Base-by-base conservation (phyloP, 2,888 invertebrate genomes). In the Ornithoptera priamus region DNA sequence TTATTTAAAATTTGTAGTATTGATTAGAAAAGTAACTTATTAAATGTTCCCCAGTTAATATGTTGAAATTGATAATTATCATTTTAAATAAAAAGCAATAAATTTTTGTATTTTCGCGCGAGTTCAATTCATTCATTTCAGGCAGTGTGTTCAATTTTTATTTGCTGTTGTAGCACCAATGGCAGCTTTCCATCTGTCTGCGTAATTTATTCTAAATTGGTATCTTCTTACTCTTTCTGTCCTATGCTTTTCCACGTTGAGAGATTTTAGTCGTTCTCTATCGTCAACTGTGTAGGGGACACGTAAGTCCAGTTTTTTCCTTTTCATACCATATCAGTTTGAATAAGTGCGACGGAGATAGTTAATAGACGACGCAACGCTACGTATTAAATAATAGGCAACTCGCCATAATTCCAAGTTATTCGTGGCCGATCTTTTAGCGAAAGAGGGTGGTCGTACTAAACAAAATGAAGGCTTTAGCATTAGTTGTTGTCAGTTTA, bases 131-230 rank as follows among this genome's bases (percentile, higher is more conserved):
- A 77, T 77, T 80, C 75, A 72, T 74, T 74, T 81, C 74, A 72
- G 80, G 78, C 75, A 85, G 89, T 92, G 92, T 93, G 92, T 91
- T 88, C 85, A 73, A 79, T 82, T 83, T 76, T 78, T 81, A 93
- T 94, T 94, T 85, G 94, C 80, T 79, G 79, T 77, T 74, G 70
- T 75, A 71, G 75, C 75, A 80, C 95, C 95, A 95, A 95, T 95
- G 76, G 83, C 69, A 87, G 80, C 80, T 79, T 93, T 95, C 95
- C 96, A 96, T 95, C 95, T 95, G 95, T 94, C 94, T 94, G 86
- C 80, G 89, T 90, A 89, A 84, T 82, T 80, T 81, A 81, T 77
- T 76, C 76, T 78, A 75, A 80, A 80, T 76, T 76, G 75, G 67
- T 74, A 67, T 76, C 73, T 78, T 77, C 76, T 75, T 17, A 83